Conservation (phyloP, 2,888 invertebrate species). For the Rhagium mordax region DNA sequence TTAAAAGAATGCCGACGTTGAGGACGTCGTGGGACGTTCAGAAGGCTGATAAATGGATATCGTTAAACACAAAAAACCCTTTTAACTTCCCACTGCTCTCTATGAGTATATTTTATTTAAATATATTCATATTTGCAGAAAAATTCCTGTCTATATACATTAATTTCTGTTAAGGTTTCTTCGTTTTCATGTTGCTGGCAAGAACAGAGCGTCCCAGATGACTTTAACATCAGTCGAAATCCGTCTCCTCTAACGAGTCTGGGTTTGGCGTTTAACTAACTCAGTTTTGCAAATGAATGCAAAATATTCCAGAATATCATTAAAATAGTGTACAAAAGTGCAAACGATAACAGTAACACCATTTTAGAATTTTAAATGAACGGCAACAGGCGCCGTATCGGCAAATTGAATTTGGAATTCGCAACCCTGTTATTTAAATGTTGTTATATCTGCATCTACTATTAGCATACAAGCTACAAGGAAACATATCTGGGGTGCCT, state of each 20-base stretch:
- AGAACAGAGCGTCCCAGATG: too few relatives aligned
- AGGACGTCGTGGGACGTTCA: too few relatives aligned
- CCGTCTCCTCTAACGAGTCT: neutral
- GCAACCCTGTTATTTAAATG: slow-evolving; percentile 9
- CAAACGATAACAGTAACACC: slow-evolving; percentile 38
- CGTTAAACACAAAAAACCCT: too few relatives aligned
- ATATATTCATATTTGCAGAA: too few relatives aligned
- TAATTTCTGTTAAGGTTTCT: too few relatives aligned
- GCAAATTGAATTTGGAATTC: slow-evolving; percentile 10
- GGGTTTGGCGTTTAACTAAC: slow-evolving; percentile 3
- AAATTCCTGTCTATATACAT: too few relatives aligned
- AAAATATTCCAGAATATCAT: slow-evolving; percentile 27
- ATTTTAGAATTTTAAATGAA: slow-evolving; percentile 50
- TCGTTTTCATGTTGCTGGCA: too few relatives aligned
- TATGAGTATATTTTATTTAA: too few relatives aligned
- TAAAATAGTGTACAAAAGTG: slow-evolving; percentile 42
- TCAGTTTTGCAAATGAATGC: slow-evolving; percentile 14
- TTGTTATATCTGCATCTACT: neutral
- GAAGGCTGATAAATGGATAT: too few relatives aligned
- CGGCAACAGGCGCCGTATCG: slow-evolving; percentile 40
- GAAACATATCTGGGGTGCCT: neutral
- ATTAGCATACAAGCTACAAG: neutral
- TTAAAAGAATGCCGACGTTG: too few relatives aligned
- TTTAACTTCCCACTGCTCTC: too few relatives aligned
- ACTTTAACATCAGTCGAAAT: neutral